Base-by-base conservation (phyloP, 2,113 vertebrate species). In the Barbus barbus region DNA sequence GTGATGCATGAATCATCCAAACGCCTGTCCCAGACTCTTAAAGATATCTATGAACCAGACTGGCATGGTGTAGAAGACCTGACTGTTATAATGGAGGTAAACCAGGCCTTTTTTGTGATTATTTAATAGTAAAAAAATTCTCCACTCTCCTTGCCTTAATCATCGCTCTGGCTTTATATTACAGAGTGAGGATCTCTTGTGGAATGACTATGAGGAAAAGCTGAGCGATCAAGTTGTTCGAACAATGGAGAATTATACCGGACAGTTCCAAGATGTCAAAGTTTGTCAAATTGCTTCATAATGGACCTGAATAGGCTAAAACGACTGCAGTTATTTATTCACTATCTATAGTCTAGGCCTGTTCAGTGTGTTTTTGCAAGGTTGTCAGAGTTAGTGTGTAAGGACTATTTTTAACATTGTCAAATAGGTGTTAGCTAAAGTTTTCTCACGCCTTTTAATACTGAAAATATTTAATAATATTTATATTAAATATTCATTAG, bases 1-100 rank as follows among this genome's bases (percentile, higher is more conserved):
- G 97, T 92, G 67, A 95, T 98, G 93, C 97, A 96, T 13, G 97
- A 99, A 73, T 95, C 96, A 4, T 97, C 97, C 5, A 96, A 96
- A 86, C 94, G 90, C 28, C 90, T 98, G 53, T 96, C 97, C 0
- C 95, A 97, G 89, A 98, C 97, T 0, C 88, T 99, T 84, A 94
- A 94, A 85, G 96, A 97, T 33, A 89, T 98, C 83, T 98, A 98
- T 84, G 96, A 94, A 85, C 5, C 90, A 0, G 96, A 97, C 0
- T 99, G 97, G 97, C 92, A 95, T 0, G 97, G 97, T 2, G 90
- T 92, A 11, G 93, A 94, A 60, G 96, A 97, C 36, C 41, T 44
- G 41, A 44, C 41, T 44, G 41, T 44, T 3, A 98, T 99, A 5
- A 93, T 94, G 22, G 93, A 93, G 18, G 97, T 98, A 91, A 90